Evolutionary conservation across 1,140 invertebrate species (phyloP), one percentile per base, ranked within the genome.

Genomic region (Cryptotermes secundus): DNA sequence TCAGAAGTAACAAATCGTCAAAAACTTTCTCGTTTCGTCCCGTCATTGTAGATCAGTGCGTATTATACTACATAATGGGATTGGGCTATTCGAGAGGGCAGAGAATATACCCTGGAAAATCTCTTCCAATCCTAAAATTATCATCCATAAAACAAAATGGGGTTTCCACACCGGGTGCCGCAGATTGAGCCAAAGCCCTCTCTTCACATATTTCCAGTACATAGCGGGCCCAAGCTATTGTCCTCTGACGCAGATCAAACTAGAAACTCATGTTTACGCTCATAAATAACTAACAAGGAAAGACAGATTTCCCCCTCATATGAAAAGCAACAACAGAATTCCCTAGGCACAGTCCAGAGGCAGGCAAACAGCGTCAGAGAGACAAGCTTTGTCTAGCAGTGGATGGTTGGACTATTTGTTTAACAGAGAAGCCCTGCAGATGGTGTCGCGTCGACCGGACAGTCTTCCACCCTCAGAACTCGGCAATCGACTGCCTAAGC

Each of bases 231-330:
- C 26, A 14, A 31, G 59, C 59, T 16, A 72, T 72, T 72, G 59
- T 72, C 59, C 59, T 72, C 59, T 72, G 26, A 72, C 59, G 59
- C 59, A 72, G 59, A 72, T 72, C 59, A 72, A 72, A 72, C 59
- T 72, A 72, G 59, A 72, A 72, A 31, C 59, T 9, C 59, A 31
- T 72, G 59, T 72, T 72, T 72, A 72, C 59, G 59, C 59, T 72
- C 59, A 72, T 72, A 72, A 72, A 72, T 72, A 72, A 72, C 59
- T 72, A 72, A 72, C 59, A 72, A 72, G 59, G 59, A 72, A 72
- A 72, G 59, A 72, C 59, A 72, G 59, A 6, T n/a, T 72, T 72
- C 59, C 59, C 59, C 59, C 59, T 72, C 59, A 72, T 72, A 72
- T 31, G 26, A 31, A 2, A 31, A 72, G 59, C 59, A 72, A 72